Evolutionary conservation across 2,888 invertebrate species (phyloP).

Genomic region (Tricholauxania praeusta): DNA sequence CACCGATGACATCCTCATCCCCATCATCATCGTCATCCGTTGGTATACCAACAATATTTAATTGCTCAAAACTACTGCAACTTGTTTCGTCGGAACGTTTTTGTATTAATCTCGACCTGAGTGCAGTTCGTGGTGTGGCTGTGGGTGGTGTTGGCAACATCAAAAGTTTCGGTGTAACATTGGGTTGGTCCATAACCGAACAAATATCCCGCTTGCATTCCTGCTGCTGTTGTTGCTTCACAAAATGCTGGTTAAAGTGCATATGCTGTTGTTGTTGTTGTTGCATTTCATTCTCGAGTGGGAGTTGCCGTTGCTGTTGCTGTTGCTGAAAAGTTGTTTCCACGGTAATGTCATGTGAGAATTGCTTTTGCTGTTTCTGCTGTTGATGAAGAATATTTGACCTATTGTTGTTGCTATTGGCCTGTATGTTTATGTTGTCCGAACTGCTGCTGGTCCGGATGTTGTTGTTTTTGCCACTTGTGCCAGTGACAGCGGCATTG

Average conservation of each 20-base stretch:
- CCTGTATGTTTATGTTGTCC: slow-evolving; percentile 43
- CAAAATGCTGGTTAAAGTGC: neutral
- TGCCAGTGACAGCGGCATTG: slow-evolving; percentile 39
- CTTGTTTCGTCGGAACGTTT: slow-evolving; percentile 50
- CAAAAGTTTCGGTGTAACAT: slow-evolving; percentile 15
- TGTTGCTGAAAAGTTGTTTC: slow-evolving; percentile 35
- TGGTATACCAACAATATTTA: slow-evolving; percentile 53
- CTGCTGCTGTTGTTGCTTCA: slow-evolving; percentile 14
- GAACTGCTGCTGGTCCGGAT: slow-evolving; percentile 36
- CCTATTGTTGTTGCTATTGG: slow-evolving; percentile 32
- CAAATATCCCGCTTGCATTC: slow-evolving; percentile 23
- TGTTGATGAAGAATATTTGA: slow-evolving; percentile 34
- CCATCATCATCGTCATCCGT: slow-evolving; percentile 28
- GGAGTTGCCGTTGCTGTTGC: slow-evolving; percentile 31
- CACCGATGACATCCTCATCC: neutral
- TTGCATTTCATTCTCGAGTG: slow-evolving; percentile 27
- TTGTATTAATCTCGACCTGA: slow-evolving; percentile 47
- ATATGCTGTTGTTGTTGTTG: slow-evolving; percentile 32
- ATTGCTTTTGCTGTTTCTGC: slow-evolving; percentile 38
- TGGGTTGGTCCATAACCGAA: neutral
- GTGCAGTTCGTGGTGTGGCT: slow-evolving; percentile 46
- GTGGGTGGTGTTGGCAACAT: slow-evolving; percentile 26
- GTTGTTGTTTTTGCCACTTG: slow-evolving; percentile 35
- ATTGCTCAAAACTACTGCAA: slow-evolving; percentile 56
- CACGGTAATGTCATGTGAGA: slow-evolving; percentile 15